Percentiles rank a stretch among this genome's conserved stretches.
Conservation (phyloP, 2,888 invertebrate species). For the Atethmia centrago region DNA sequence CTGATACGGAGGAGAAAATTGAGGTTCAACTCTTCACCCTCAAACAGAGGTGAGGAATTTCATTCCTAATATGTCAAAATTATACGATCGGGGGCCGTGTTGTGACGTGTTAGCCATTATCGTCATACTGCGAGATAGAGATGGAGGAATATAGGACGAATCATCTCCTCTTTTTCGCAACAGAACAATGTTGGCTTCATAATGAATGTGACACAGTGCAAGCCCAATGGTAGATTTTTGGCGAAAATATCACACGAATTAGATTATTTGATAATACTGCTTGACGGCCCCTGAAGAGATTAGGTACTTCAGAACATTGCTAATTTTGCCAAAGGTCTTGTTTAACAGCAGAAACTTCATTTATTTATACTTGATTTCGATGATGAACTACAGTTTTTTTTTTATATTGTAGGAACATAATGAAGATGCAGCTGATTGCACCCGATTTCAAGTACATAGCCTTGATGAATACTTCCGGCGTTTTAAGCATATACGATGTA, state of each 20-base stretch:
- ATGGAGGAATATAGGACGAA: not conserved
- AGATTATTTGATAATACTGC: not conserved
- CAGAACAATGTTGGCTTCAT: not conserved
- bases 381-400: not conserved
- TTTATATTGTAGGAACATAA: constrained; percentile 76
- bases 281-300: not conserved
- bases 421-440: constrained; percentile 81
- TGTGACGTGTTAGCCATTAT: not conserved
- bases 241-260: not conserved
- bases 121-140: not conserved
- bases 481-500: constrained; percentile 80
- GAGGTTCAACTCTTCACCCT: constrained; percentile 76
- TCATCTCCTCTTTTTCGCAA: not conserved
- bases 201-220: not conserved
- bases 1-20: constrained; percentile 79
- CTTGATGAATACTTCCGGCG: constrained; percentile 76
- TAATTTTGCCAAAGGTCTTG: not conserved
- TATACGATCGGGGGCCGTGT: not conserved
- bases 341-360: not conserved
- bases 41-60: constrained; percentile 79
- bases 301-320: not conserved
- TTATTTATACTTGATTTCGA: not conserved
- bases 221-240: not conserved
- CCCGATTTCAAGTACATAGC: constrained; percentile 79
- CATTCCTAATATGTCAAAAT: not conserved